Evolutionary conservation across 2,797 vertebrate genomes (phyloP).

Genomic region (Champsocephalus gunnari): DNA sequence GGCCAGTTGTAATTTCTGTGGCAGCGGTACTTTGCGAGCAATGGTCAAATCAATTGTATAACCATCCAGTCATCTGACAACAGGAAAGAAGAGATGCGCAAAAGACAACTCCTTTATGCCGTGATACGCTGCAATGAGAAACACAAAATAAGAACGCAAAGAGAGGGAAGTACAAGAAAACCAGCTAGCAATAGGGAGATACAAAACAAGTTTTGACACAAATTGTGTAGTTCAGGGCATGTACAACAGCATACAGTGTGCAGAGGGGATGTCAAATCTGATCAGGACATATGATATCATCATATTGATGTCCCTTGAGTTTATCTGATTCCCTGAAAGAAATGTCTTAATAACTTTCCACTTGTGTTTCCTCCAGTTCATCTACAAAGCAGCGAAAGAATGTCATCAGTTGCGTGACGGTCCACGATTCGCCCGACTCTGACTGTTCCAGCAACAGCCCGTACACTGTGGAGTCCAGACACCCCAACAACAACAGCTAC

Average conservation of each 20-base stretch:
- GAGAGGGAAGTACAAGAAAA: background rate
- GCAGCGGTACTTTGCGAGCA: constrained; percentile 1
- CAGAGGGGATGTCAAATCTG: background rate
- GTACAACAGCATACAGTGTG: background rate
- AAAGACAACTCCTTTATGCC: background rate
- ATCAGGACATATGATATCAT: background rate
- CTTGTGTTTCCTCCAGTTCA: constrained; percentile 83
- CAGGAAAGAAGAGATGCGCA: background rate
- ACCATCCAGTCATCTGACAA: constrained; percentile 7
- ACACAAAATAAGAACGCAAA: background rate
- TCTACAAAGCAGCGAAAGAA: constrained; percentile 98
- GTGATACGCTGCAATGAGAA: background rate
- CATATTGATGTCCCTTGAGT: background rate
- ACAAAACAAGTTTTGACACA: background rate
- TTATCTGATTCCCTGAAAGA: background rate
- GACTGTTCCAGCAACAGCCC: constrained; percentile 96
- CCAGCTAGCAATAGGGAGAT: background rate
- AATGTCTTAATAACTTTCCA: background rate
- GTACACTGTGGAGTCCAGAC: constrained; percentile 87
- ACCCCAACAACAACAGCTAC: constrained; percentile 85
- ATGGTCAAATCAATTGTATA: constrained; percentile 11
- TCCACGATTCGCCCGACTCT: constrained; percentile 97
- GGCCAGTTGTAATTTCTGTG: background rate
- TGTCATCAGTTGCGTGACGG: constrained; percentile 98
- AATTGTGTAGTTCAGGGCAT: background rate